Evolutionary conservation across 2,888 invertebrate species (phyloP).

Genomic region (Lycophotia porphyrea): DNA sequence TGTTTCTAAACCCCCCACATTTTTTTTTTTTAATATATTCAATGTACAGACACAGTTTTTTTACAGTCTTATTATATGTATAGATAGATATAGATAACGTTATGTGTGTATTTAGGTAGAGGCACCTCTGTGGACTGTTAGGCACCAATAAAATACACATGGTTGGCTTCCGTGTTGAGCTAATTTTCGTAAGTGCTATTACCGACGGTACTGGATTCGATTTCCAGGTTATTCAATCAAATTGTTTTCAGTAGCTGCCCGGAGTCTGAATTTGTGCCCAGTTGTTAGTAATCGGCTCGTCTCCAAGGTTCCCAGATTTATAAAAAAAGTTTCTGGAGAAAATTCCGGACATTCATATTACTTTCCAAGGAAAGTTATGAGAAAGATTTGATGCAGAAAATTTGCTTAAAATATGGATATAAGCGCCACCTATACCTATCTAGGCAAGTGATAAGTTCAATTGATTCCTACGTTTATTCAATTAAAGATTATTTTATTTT

Average conservation of each 20-base stretch:
- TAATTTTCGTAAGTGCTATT: not conserved
- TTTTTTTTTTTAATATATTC: too few species aligned
- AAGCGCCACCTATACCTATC: not conserved
- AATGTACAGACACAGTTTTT: too few species aligned
- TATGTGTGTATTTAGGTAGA: not conserved
- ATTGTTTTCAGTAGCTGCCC: not conserved
- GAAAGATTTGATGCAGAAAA: not conserved
- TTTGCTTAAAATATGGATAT: not conserved
- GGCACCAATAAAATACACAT: not conserved
- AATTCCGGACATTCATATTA: not conserved
- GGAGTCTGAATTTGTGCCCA: not conserved
- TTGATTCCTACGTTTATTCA: not conserved
- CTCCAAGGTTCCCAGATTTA: not conserved
- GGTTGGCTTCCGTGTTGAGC: not conserved
- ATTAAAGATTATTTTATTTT: too few species aligned
- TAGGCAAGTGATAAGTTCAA: not conserved
- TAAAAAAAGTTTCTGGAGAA: not conserved
- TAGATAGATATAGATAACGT: too few species aligned
- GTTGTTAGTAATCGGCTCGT: not conserved
- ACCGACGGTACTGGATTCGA: not conserved
- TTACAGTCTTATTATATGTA: too few species aligned
- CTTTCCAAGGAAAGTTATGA: not conserved
- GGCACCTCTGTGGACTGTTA: not conserved
- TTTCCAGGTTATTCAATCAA: not conserved
- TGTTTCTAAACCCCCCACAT: too few species aligned